Evolutionary conservation across 2,113 vertebrate genomes (phyloP), one percentile per base, ranked within the genome.

Genomic region (Neoarius graeffei): DNA sequence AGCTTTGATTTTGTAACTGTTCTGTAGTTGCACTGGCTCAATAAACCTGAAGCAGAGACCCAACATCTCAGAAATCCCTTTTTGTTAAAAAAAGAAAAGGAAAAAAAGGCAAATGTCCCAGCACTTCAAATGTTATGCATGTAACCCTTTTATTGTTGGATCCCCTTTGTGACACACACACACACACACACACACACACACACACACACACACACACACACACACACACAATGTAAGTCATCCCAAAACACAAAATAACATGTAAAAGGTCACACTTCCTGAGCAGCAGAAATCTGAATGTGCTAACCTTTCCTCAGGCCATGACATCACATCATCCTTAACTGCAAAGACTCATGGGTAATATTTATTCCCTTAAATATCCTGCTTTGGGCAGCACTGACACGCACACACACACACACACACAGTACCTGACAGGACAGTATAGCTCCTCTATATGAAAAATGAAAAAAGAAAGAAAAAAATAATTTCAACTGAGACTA

Each of bases 201-300:
- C 57, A 81, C 56, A 60, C 27, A 60, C 80, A 82, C 80, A 60
- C 56, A 23, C 56, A 42, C 80, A 80, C 77, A 57, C 25, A 52
- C 20, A 19, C 11, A 59, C 50, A 57, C 56, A 82, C 80, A 62
- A 4, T 76, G 74, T 50, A 84, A 60, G 17, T 64, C 48, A 27
- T 79, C 25, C 54, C 52, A 81, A 82, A 87, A 87, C 66, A 17
- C 54, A 87, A 88, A 91, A 92, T 92, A 90, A 88, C 90, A 89
- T 91, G 86, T 85, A 90, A 93, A 95, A 95, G 94, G 94, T 95
- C 93, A 95, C 88, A 87, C 87, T 92, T 93, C 90, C 91, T 86
- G 91, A 90, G 60, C 93, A 67, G 86, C 50, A 91, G 93, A 93
- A 94, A 94, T 93, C 94, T 93, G 91, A 93, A 93, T 92, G 93